Percentiles rank a stretch among this genome's conserved stretches.
These are phyloP conservation scores for Bufo gargarizans DNA, from an alignment of 2,113 vertebrate species.

Conservation along the genomic window DNA sequence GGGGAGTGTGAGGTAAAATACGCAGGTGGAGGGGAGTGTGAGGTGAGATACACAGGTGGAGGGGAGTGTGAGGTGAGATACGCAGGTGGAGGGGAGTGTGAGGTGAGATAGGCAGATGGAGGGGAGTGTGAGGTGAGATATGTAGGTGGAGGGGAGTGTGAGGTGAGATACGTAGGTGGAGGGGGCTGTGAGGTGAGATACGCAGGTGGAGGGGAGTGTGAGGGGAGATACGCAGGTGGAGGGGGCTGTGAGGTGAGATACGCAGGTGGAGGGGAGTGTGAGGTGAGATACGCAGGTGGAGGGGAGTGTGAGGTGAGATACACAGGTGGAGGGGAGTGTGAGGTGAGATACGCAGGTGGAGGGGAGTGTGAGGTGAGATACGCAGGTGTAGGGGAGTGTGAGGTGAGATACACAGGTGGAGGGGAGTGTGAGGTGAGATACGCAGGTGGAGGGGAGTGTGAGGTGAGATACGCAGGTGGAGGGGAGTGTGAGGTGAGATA, in stretches of 20 bases:
- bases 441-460: neutral
- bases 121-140: neutral
- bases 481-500: neutral
- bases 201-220: too few species aligned
- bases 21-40: too few species aligned
- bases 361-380: neutral
- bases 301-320: neutral
- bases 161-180: neutral
- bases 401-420: neutral
- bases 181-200: neutral
- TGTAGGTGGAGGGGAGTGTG: neutral
- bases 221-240: neutral
- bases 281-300: neutral
- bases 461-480: neutral
- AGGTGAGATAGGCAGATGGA: too few species aligned
- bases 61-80: neutral
- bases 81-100: too few species aligned
- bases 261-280: neutral
- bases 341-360: neutral
- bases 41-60: too few species aligned
- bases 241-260: neutral
- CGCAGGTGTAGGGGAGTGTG: too few species aligned
- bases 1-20: too few species aligned
- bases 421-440: too few species aligned
- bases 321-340: neutral